phyloP scores from a whole-genome alignment of 2,888 invertebrate genomes.

The Drepanosiphum platanoidis region DNA sequence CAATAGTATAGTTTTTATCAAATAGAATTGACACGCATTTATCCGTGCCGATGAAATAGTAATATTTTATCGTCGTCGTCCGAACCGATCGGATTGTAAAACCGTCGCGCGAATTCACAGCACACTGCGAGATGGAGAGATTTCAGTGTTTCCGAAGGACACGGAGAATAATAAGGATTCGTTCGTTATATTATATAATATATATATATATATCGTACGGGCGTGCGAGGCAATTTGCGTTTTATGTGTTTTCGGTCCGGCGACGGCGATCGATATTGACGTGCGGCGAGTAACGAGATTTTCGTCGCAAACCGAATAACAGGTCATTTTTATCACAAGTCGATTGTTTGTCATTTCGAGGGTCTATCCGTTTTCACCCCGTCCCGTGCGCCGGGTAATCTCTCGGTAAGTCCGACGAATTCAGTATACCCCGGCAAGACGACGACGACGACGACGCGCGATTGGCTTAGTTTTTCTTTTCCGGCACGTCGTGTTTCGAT shows the following conservation, averaged over 20 bases:
- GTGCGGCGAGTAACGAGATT: conserved; percentile 31
- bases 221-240: not conserved
- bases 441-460: no score
- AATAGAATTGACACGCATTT: no score
- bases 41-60: no score
- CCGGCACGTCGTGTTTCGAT: not conserved
- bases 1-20: no score
- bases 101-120: no score
- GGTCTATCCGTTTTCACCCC: conserved; percentile 16
- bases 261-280: not conserved
- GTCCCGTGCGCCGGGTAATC: conserved; percentile 21
- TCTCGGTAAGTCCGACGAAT: conserved; percentile 12
- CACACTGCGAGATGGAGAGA: no score
- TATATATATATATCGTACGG: not conserved
- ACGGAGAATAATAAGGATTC: no score
- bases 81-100: no score
- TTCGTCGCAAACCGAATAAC: conserved; percentile 26
- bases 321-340: conserved; percentile 35
- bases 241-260: not conserved
- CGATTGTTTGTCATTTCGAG: conserved; percentile 45
- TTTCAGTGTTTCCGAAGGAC: no score
- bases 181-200: not conserved
- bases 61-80: no score
- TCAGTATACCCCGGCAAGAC: conserved; percentile 15
- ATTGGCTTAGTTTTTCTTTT: conserved; percentile 28